Evolutionary conservation across 2,797 vertebrate genomes (phyloP).

Genomic region (Benthosema pterotum): DNA sequence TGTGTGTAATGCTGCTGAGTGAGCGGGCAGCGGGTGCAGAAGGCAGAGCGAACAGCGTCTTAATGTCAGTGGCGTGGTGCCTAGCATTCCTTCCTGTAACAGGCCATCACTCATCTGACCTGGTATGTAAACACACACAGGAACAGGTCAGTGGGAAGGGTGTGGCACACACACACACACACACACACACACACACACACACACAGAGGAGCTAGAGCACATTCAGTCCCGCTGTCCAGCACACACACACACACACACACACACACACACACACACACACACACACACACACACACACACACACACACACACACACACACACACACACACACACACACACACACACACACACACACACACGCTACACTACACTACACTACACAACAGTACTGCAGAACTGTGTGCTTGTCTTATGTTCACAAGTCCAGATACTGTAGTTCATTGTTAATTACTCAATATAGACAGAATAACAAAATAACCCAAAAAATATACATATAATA

Average conservation of each 20-base stretch:
- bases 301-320: too few relatives aligned
- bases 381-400: too few relatives aligned
- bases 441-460: too few relatives aligned
- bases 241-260: not conserved
- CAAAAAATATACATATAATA: too few relatives aligned
- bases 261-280: constrained; percentile 3
- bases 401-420: too few relatives aligned
- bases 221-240: constrained; percentile 35
- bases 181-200: not conserved
- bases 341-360: too few relatives aligned
- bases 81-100: constrained; percentile 63
- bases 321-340: too few relatives aligned
- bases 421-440: too few relatives aligned
- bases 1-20: too few relatives aligned
- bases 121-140: constrained; percentile 73
- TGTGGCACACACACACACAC: constrained; percentile 45
- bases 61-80: constrained; percentile 53
- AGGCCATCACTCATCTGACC: constrained; percentile 64
- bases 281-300: constrained; percentile 9
- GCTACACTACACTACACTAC: too few relatives aligned
- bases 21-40: constrained; percentile 21
- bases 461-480: too few relatives aligned
- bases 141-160: constrained; percentile 52
- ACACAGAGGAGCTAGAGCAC: constrained; percentile 34
- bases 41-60: constrained; percentile 22